phyloP scores from a whole-genome alignment of 2,888 invertebrate genomes.

The Gasteruption jaculator region DNA sequence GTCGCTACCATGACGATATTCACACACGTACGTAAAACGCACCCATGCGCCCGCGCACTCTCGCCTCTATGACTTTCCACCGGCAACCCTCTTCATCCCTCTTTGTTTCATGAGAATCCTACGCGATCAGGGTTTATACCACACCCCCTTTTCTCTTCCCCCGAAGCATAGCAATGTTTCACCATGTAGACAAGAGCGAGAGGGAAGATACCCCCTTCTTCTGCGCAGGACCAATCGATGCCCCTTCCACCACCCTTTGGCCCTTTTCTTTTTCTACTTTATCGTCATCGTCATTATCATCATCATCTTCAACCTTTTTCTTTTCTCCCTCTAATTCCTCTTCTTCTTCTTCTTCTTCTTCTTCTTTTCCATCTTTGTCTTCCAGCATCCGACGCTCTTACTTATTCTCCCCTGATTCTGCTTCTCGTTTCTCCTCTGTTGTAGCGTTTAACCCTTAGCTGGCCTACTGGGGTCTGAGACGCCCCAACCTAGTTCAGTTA shows the following conservation, averaged over 20 bases:
- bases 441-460: constrained; percentile 27
- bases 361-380: too few species aligned
- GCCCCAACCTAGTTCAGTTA: too few species aligned
- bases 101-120: too few species aligned
- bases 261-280: constrained; percentile 15
- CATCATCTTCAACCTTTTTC: background rate
- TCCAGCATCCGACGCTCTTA: too few species aligned
- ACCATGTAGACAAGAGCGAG: too few species aligned
- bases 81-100: background rate
- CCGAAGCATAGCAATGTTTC: too few species aligned
- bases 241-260: constrained; percentile 28
- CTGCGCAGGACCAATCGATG: constrained; percentile 45
- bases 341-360: too few species aligned
- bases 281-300: background rate
- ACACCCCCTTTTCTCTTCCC: too few species aligned
- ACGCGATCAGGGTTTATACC: background rate
- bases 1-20: constrained; percentile 19
- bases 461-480: too few species aligned
- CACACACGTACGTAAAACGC: constrained; percentile 14
- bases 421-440: constrained; percentile 9
- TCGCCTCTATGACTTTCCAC: background rate
- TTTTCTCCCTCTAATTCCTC: constrained; percentile 5
- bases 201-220: too few species aligned
- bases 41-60: constrained; percentile 17
- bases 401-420: constrained; percentile 11